Conservation (phyloP, 2,888 invertebrate genomes). For the Rotaria macrura region DNA sequence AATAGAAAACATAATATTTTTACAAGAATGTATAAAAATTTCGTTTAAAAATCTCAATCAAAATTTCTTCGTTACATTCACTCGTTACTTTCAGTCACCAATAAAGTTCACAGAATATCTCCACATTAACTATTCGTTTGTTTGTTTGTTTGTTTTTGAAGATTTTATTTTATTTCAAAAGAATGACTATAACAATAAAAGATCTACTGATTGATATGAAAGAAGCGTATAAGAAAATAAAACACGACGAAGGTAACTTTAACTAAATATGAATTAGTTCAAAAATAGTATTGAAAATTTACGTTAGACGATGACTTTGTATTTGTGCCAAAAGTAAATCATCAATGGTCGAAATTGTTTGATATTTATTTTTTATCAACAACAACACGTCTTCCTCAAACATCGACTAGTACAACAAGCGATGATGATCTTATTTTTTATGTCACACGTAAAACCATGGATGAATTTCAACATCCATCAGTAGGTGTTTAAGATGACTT, state of each 20-base stretch:
- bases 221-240: neutral
- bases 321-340: neutral
- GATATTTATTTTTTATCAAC: neutral
- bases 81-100: neutral
- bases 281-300: neutral
- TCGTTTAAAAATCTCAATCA: neutral
- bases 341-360: neutral
- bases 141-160: neutral
- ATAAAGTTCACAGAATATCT: neutral
- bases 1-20: neutral
- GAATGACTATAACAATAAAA: neutral
- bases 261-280: too few relatives aligned
- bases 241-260: neutral
- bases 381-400: neutral
- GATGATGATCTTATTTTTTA: conserved; percentile 12
- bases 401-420: neutral
- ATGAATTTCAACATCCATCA: neutral
- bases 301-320: neutral
- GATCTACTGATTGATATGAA: neutral
- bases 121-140: neutral
- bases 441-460: neutral
- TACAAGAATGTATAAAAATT: too few relatives aligned
- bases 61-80: neutral
- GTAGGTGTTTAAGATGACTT: neutral
- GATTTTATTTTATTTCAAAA: neutral